Base-by-base conservation (phyloP, 2,888 invertebrate genomes). In the Branchipolynoe longqiensis region DNA sequence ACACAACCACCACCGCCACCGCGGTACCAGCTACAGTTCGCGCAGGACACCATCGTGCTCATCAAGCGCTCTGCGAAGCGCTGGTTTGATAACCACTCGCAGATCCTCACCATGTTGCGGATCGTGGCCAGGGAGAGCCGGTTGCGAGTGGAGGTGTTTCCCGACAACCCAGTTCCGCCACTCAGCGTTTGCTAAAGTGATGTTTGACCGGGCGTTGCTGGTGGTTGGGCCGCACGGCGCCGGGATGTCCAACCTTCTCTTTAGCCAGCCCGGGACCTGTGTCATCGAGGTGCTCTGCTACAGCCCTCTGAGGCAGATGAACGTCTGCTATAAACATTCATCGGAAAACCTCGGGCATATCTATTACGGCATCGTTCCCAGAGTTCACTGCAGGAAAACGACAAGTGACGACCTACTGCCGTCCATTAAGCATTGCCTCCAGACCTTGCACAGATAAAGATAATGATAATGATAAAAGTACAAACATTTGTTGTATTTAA, bases 191-290 rank as follows among this genome's bases (percentile, higher is more conserved):
- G 78, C 86, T 1, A 8, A 12, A n/a, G 12, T 2, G 36, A 58
- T 86, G 78, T 86, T 86, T 62, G 25, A 84, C 41, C n/a, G n/a
- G 8, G 86, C 86, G 8, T 0, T 74, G n/a, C 18, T 82, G 33
- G 38, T 86, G 4, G 86, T 84, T 22, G 86, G 31, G 3, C 86
- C 86, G 8, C 86, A 86, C 33, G 86, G 86, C 2, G 86, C 86
- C 1, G 86, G 86, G 18, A 28, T 82, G 62, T 86, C 86, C 12
- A 86, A 86, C 62, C 8, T 86, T 6, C 25, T 86, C 2, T 84
- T 62, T 54, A 48, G 84, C 31, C 83, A 73, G 56, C 84, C 83
- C n/a, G 86, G 86, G 36, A 86, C 83, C 6, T 74, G 54, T 18
- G 64, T 86, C 1, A 31, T 86, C 1, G 86, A 86, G 58, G 86